A percentile compares a stretch with the other conserved stretches of the same genome.
Evolutionary conservation across 2,113 vertebrate species (phyloP).

Genomic region (Beaufortia kweichowensis): DNA sequence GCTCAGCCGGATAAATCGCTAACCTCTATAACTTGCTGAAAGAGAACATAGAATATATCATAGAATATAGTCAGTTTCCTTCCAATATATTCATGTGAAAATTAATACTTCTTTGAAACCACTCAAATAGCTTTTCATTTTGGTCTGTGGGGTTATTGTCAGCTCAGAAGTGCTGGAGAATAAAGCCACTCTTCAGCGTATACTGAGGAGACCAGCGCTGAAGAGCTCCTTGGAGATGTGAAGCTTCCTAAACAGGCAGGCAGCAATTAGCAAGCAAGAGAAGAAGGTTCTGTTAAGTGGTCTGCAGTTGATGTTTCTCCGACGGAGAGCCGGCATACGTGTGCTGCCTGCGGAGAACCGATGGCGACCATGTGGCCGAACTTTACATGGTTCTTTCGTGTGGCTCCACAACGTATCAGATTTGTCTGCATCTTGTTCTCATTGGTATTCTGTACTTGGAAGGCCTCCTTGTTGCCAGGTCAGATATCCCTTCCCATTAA

Average conservation of each 20-base stretch:
- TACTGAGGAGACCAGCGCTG: neutral
- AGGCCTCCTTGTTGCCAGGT: constrained; percentile 58
- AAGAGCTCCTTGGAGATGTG: constrained; percentile 11
- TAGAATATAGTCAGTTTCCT: neutral
- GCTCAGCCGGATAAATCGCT: neutral
- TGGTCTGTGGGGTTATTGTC: constrained; percentile 3
- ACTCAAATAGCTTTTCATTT: neutral
- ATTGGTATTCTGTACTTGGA: constrained; percentile 61
- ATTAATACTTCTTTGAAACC: neutral
- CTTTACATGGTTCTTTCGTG: constrained; percentile 17
- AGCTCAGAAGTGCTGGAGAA: constrained; percentile 12
- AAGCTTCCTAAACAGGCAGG: constrained; percentile 24
- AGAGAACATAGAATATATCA: neutral
- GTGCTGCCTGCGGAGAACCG: neutral
- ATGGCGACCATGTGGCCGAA: neutral
- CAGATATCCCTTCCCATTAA: constrained; percentile 72
- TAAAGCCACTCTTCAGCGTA: constrained; percentile 5
- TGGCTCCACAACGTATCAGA: constrained; percentile 28
- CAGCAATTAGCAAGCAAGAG: constrained; percentile 28
- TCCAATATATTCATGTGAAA: neutral
- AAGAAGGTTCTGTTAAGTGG: neutral
- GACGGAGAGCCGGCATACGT: neutral
- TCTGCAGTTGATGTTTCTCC: neutral
- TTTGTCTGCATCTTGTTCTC: constrained; percentile 9
- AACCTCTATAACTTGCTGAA: neutral